Evolutionary conservation across 2,113 vertebrate species (phyloP), one percentile per base, ranked within the genome.

Genomic region (Muntiacus reevesi): DNA sequence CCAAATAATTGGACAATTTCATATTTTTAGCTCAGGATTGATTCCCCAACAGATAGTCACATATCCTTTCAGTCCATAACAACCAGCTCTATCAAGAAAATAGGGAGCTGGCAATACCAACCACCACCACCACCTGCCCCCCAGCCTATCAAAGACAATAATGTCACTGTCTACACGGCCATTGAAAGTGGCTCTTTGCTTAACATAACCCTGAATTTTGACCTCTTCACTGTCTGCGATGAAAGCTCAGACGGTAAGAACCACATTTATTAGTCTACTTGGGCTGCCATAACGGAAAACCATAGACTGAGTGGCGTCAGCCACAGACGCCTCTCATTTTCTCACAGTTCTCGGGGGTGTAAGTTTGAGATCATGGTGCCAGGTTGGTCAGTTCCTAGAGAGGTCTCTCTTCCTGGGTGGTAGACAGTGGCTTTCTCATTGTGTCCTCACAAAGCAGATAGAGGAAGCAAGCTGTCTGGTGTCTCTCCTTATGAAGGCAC

Each of bases 1-100:
- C 74, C 93, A 90, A 93, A 87, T 92, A 95, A 96, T 91, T 91
- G 90, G 40, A 82, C 12, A 3, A 15, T 50, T 89, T 87, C 84
- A 45, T 84, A 83, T 96, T 97, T 95, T 96, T 83, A 98, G 92
- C 60, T 89, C n/a, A 3, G 40, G 45, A 83, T 9, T 30, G 60
- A 82, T 78, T 94, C 85, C 64, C 92, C 40, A 90, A 57, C n/a
- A 25, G 54, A 60, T 1, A 87, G 47, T 81, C 40, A 3, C 27
- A n/a, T 3, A 7, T 89, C 60, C 90, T 94, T 89, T 93, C 71
- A n/a, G 64, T 83, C 43, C 17, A 4, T 33, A 64, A 62, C 84
- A 93, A 88, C 40, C 54, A 57, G 40, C n/a, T 79, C 59, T 54
- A n/a, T 55, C 64, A 83, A 87, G 55, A 57, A 86, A 55, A 85